Percentiles rank a stretch among this genome's conserved stretches.
Conservation (phyloP, 1,140 invertebrate genomes). For the Halictus rubicundus region DNA sequence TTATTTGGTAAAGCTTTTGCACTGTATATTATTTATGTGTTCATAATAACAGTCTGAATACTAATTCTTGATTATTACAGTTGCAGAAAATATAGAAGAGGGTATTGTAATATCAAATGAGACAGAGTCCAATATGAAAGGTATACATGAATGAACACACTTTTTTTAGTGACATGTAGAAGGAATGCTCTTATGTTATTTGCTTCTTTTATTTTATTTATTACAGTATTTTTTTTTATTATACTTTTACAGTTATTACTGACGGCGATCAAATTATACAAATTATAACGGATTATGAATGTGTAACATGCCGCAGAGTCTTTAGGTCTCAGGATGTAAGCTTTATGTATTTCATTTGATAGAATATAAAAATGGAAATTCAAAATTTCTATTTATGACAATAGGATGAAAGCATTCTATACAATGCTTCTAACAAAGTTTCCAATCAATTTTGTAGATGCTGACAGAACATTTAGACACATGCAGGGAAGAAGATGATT, state of each 20-base stretch:
- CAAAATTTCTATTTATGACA: background rate
- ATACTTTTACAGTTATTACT: conserved; percentile 64
- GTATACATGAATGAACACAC: conserved; percentile 4
- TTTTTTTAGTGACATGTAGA: background rate
- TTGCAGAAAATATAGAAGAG: conserved; percentile 15
- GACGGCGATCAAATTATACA: conserved; percentile 71
- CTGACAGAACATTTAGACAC: conserved; percentile 76
- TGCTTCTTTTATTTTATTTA: conserved; percentile 7
- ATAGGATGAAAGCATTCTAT: background rate
- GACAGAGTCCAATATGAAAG: conserved; percentile 17
- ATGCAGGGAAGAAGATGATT: conserved; percentile 77
- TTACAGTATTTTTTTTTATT: conserved; percentile 7
- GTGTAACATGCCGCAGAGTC: conserved; percentile 76
- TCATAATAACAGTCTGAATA: conserved; percentile 2
- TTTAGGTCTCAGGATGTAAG: conserved; percentile 75
- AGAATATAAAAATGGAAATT: background rate
- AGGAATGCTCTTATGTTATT: background rate
- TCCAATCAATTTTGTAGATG: conserved; percentile 60
- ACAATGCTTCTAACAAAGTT: conserved; percentile 6
- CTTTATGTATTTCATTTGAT: background rate
- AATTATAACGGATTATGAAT: conserved; percentile 74
- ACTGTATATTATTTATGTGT: background rate
- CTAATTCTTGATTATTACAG: conserved; percentile 35
- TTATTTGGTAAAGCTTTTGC: conserved; percentile 56
- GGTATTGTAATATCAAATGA: conserved; percentile 35